A percentile compares a stretch with the other conserved stretches of the same genome.
Evolutionary conservation across 2,797 vertebrate species (phyloP).

Genomic region (Epinephelus coioides): DNA sequence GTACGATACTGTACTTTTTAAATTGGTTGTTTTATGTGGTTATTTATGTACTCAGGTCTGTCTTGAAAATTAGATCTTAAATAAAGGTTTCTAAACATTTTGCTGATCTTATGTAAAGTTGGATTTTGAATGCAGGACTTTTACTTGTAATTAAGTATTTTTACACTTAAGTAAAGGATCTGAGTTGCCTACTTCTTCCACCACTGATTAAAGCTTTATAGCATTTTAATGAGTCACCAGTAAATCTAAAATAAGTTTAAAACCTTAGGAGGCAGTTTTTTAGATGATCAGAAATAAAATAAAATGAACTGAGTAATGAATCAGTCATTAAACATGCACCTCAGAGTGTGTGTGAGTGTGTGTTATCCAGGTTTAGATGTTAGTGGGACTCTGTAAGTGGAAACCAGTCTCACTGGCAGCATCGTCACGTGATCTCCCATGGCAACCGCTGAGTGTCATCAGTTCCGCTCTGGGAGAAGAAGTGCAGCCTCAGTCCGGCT

Average conservation of each 20-base stretch:
- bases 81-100: background rate
- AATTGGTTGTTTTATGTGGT: no score
- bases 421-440: slow-evolving; percentile 87
- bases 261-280: background rate
- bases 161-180: background rate
- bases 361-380: slow-evolving; percentile 2
- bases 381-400: slow-evolving; percentile 61
- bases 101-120: background rate
- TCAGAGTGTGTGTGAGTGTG: background rate
- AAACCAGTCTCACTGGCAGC: slow-evolving; percentile 74
- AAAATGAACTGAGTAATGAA: no score
- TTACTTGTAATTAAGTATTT: background rate
- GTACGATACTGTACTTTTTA: no score
- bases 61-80: no score
- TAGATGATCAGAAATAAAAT: no score
- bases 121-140: background rate
- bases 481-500: slow-evolving; percentile 45
- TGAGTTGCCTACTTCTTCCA: background rate
- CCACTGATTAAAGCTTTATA: background rate
- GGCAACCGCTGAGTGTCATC: slow-evolving; percentile 86
- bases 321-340: no score
- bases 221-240: background rate
- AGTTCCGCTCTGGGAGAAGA: slow-evolving; percentile 58
- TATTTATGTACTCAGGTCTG: no score
- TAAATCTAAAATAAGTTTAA: background rate